These are phyloP conservation scores for Chaetogeoica ovagalla DNA, from an alignment of 2,888 invertebrate genomes.

Conservation along the genomic window DNA sequence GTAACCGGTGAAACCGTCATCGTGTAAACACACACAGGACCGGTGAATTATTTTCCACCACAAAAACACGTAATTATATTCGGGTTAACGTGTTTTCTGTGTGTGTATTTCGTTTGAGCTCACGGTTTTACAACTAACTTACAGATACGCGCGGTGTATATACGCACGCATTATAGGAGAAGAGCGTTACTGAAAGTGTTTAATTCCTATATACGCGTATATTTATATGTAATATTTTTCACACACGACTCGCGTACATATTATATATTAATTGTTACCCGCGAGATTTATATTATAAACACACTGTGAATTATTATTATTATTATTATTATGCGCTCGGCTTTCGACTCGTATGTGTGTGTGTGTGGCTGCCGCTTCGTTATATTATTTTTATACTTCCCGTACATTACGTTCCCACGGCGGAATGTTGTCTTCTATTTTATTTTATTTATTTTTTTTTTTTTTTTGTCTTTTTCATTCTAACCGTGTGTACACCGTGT, in stretches of 20 bases:
- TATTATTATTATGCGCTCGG: conserved; percentile 31
- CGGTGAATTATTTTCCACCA: conserved; percentile 35
- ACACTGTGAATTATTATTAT: conserved; percentile 48
- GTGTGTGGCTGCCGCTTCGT: neutral
- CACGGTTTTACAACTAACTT: neutral
- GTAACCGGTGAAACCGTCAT: conserved; percentile 27
- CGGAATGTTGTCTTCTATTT: conserved; percentile 14
- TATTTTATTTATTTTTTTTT: too few species aligned
- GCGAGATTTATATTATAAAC: conserved; percentile 16
- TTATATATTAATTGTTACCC: conserved; percentile 26
- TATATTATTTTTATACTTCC: conserved; percentile 37
- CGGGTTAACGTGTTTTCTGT: neutral
- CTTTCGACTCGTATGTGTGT: conserved; percentile 30
- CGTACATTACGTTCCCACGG: conserved; percentile 47
- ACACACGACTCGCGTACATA: conserved; percentile 17
- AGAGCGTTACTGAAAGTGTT: conserved; percentile 47
- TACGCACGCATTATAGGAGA: conserved; percentile 11
- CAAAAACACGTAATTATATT: conserved; percentile 32
- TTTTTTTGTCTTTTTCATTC: conserved; percentile 44
- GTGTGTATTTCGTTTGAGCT: conserved; percentile 18
- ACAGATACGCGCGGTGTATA: neutral
- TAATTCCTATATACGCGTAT: conserved; percentile 32
- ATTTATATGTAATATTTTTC: conserved; percentile 3
- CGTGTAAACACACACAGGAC: neutral
- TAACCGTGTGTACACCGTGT: conserved; percentile 10